These are phyloP conservation scores for Colinus virginianus DNA, from an alignment of 2,113 vertebrate genomes.

Conservation along the genomic window DNA sequence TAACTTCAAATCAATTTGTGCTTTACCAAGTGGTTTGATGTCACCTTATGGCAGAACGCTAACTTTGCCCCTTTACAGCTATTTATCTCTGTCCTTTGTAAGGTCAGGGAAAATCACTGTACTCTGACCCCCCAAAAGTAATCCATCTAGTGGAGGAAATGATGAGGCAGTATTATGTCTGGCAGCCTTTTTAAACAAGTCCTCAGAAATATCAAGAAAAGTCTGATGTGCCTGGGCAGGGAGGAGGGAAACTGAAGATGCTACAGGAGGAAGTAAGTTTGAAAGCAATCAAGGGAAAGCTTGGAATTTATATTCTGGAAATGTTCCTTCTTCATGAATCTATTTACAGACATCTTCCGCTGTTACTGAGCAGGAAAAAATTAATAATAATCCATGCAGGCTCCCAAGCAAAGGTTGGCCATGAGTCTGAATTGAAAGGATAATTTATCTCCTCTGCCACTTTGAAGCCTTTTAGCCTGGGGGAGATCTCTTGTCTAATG, in stretches of 20 bases:
- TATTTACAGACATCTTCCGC: conserved; percentile 30
- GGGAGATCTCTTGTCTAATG: conserved; percentile 58
- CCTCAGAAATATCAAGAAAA: conserved; percentile 6
- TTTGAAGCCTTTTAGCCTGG: conserved; percentile 59
- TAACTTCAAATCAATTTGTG: conserved; percentile 63
- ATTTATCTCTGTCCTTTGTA: conserved; percentile 65
- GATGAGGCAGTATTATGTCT: conserved; percentile 41
- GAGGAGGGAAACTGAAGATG: not conserved
- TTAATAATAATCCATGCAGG: conserved; percentile 58
- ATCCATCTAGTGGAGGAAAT: conserved; percentile 46
- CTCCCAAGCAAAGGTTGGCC: conserved; percentile 26
- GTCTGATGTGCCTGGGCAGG: not conserved
- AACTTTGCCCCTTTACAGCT: conserved; percentile 47
- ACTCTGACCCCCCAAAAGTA: not conserved
- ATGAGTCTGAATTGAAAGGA: conserved; percentile 59
- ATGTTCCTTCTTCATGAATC: conserved; percentile 12
- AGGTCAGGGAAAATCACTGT: conserved; percentile 58
- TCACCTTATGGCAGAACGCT: conserved; percentile 44
- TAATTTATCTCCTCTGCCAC: conserved; percentile 63
- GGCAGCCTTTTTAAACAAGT: conserved; percentile 55
- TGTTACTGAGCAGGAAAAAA: not conserved
- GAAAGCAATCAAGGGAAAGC: conserved; percentile 39
- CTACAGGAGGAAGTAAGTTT: conserved; percentile 17
- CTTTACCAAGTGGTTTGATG: conserved; percentile 59
- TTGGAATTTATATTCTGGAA: conserved; percentile 41